phyloP scores from a whole-genome alignment of 2,113 vertebrate genomes.

The Mus musculus region GRCm39 chr4:45989001-45989500 shows the following conservation, averaged over 20 bases:
- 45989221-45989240: slow-evolving; percentile 65
- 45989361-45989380: not conserved
- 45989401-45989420: slow-evolving; percentile 8
- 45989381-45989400: not conserved
- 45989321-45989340: not conserved
- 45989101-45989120: slow-evolving; percentile 91
- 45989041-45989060: slow-evolving; percentile 37
- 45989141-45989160: slow-evolving; percentile 91
- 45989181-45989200: slow-evolving; percentile 91
- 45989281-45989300: not conserved
- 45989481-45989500: slow-evolving; percentile 27
- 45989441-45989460: slow-evolving; percentile 6
- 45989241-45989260: not conserved
- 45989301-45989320: not conserved
- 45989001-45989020: not conserved
- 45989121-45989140: slow-evolving; percentile 93
- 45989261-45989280: slow-evolving; percentile 28
- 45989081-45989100: slow-evolving; percentile 91
- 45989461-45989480: not conserved
- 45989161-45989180: slow-evolving; percentile 91
- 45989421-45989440: not conserved
- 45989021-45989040: not conserved
- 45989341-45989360: slow-evolving; percentile 53
- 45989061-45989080: slow-evolving; percentile 82
- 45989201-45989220: slow-evolving; percentile 89